These are phyloP conservation scores for Archivesica marissinica DNA, from an alignment of 1,140 invertebrate species.

Conservation along the genomic window DNA sequence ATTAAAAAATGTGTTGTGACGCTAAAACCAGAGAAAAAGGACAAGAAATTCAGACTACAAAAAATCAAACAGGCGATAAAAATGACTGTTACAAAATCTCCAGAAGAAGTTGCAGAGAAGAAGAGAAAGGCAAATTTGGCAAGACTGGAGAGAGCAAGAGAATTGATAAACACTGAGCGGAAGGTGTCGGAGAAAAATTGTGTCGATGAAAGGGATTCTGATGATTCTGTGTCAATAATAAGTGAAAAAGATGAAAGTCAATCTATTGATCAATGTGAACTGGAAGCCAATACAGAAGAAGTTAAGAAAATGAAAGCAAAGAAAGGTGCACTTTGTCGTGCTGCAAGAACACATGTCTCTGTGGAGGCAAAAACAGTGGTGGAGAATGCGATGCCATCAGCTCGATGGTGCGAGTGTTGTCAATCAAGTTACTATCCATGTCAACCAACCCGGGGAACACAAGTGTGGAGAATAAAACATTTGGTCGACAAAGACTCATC, in stretches of 20 bases:
- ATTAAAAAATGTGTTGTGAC: neutral
- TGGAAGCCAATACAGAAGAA: conserved; percentile 7
- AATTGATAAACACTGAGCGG: conserved; percentile 39
- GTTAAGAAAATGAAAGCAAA: conserved; percentile 40
- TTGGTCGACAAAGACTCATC: conserved; percentile 63
- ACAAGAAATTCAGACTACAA: conserved; percentile 29
- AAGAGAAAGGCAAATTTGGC: conserved; percentile 57
- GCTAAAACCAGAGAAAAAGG: conserved; percentile 35
- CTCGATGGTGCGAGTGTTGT: conserved; percentile 53
- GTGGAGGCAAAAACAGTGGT: conserved; percentile 44
- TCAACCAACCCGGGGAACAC: conserved; percentile 35
- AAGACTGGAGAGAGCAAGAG: conserved; percentile 56
- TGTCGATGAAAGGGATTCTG: conserved; percentile 54
- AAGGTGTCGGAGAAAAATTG: conserved; percentile 63
- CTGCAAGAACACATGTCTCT: conserved; percentile 54
- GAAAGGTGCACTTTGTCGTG: conserved; percentile 46
- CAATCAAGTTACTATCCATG: conserved; percentile 57
- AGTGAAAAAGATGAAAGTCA: conserved; percentile 50
- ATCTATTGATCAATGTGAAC: neutral
- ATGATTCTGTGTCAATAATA: conserved; percentile 55
- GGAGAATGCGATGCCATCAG: conserved; percentile 38
- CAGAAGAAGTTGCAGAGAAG: conserved; percentile 54
- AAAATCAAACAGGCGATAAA: conserved; percentile 55
- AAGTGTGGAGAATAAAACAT: conserved; percentile 36
- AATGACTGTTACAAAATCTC: conserved; percentile 28